phyloP scores from a whole-genome alignment of 2,113 vertebrate genomes.

The Hippocampus barbouri region DNA sequence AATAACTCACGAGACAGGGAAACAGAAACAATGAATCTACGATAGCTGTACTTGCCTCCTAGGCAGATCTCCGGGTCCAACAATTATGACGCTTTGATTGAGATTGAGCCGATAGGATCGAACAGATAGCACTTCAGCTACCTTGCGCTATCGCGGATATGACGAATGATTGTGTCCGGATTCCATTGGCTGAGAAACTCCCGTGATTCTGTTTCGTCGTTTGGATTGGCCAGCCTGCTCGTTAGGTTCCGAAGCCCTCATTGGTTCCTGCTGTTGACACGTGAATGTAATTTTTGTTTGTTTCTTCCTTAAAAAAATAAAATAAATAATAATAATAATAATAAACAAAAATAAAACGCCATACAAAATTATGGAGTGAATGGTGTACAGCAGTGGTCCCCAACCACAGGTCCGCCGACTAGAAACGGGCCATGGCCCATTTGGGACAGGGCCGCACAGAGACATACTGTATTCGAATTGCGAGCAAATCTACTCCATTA shows the following conservation, averaged over 20 bases:
- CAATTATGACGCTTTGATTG: background rate
- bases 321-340: background rate
- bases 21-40: background rate
- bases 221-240: constrained; percentile 23
- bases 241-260: background rate
- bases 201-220: background rate
- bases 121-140: constrained; percentile 19
- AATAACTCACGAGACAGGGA: too few relatives aligned
- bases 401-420: too few relatives aligned
- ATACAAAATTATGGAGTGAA: too few relatives aligned
- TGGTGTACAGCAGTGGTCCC: too few relatives aligned
- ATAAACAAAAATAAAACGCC: too few relatives aligned
- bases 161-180: background rate
- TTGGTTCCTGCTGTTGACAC: constrained; percentile 10
- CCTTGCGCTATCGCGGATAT: background rate
- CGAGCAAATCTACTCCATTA: too few relatives aligned
- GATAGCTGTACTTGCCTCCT: constrained; percentile 32
- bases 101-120: background rate
- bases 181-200: constrained; percentile 29
- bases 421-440: too few relatives aligned
- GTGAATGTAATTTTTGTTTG: background rate
- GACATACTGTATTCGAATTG: too few relatives aligned
- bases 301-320: background rate
- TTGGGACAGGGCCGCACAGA: too few relatives aligned
- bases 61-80: background rate